phyloP scores from a whole-genome alignment of 2,113 vertebrate species.

The Carassius auratus region DNA sequence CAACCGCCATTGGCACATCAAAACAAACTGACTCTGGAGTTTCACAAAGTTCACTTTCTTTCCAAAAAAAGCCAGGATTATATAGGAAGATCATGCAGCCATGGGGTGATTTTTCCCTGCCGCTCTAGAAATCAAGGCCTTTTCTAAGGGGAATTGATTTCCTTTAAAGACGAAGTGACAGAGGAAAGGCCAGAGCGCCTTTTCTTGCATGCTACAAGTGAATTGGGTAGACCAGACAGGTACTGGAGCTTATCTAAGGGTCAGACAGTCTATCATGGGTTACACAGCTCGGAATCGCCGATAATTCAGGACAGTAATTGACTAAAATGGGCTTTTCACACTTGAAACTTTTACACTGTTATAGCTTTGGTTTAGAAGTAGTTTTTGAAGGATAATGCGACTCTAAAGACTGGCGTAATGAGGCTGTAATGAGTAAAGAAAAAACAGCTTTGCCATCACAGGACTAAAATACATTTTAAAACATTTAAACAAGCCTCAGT shows the following conservation, averaged over 20 bases:
- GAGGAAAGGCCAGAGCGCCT: neutral
- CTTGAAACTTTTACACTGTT: neutral
- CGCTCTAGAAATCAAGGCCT: constrained; percentile 27
- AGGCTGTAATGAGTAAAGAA: no score
- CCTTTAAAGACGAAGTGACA: constrained; percentile 8
- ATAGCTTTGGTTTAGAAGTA: neutral
- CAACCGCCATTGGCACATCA: constrained; percentile 5
- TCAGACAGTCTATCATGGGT: constrained; percentile 8
- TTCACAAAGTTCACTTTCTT: constrained; percentile 28
- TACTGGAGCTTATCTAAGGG: constrained; percentile 12
- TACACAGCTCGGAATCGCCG: neutral
- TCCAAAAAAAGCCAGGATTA: constrained; percentile 34
- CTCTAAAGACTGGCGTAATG: no score
- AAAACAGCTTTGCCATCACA: neutral
- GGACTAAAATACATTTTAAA: neutral
- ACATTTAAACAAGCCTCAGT: neutral
- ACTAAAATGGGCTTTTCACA: neutral
- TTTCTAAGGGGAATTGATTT: constrained; percentile 44
- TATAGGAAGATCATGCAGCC: constrained; percentile 45
- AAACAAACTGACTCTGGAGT: constrained; percentile 12
- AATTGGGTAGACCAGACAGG: neutral
- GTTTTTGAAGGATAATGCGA: no score
- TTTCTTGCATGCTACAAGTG: neutral
- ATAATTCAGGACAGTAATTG: constrained; percentile 12
- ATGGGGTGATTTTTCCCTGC: constrained; percentile 41